Evolutionary conservation across 2,113 vertebrate species (phyloP).

Genomic region (Salvelinus alpinus): DNA sequence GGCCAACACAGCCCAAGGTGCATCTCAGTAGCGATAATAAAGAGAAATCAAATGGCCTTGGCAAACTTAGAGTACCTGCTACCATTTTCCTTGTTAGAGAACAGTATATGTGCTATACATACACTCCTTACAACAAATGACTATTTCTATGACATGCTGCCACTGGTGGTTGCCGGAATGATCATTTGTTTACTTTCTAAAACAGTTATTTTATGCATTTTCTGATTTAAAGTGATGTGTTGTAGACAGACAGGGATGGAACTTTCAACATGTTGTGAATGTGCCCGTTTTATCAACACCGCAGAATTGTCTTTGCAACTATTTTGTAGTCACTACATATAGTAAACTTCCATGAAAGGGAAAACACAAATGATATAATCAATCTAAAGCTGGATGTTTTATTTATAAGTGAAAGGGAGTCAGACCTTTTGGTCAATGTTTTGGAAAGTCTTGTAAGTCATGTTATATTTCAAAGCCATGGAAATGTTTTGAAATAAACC

Average conservation of each 20-base stretch:
- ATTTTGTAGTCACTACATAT: not conserved
- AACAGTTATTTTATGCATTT: not conserved
- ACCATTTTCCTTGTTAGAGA: not conserved
- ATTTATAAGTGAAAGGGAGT: slow-evolving; percentile 54
- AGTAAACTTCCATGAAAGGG: slow-evolving; percentile 1
- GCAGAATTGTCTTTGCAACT: not conserved
- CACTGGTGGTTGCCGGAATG: not conserved
- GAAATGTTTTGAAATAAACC: slow-evolving; percentile 62
- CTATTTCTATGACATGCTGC: not conserved
- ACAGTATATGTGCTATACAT: not conserved
- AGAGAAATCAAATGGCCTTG: not conserved
- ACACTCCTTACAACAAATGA: not conserved
- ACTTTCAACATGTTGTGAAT: not conserved
- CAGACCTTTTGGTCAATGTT: slow-evolving; percentile 34
- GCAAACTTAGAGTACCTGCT: not conserved
- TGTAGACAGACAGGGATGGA: not conserved
- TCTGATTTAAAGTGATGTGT: not conserved
- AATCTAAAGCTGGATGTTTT: slow-evolving; percentile 51
- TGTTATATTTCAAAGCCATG: slow-evolving; percentile 42
- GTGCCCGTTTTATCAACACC: not conserved
- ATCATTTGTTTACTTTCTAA: not conserved
- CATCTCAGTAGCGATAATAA: too few relatives aligned
- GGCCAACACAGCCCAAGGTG: too few relatives aligned
- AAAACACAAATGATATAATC: slow-evolving; percentile 41
- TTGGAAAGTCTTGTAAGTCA: not conserved